Evolutionary conservation across 2,888 invertebrate species (phyloP).

Genomic region (Lagria hirta): DNA sequence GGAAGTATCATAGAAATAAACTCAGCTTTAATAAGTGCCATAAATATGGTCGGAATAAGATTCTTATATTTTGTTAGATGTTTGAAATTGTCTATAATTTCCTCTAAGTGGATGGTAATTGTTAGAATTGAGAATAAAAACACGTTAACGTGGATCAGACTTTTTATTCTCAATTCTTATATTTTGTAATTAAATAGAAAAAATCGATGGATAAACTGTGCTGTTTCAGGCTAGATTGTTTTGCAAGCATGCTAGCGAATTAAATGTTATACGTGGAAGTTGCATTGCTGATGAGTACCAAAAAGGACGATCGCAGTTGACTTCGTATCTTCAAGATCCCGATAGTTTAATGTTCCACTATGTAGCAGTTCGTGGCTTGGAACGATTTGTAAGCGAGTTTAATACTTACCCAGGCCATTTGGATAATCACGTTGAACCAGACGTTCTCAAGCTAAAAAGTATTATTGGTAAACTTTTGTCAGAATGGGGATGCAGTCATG

Average conservation of each 20-base stretch:
- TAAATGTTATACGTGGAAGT: conserved; percentile 77
- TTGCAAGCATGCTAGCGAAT: conserved; percentile 83
- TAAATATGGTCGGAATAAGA: too few species aligned
- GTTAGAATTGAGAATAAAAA: too few species aligned
- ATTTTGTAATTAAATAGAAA: too few species aligned
- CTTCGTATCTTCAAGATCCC: conserved; percentile 67
- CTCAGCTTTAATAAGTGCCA: too few species aligned
- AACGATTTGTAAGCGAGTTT: conserved; percentile 85
- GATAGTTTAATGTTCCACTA: conserved; percentile 88
- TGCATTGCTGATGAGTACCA: conserved; percentile 82
- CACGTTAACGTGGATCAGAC: too few species aligned
- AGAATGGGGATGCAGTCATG: conserved; percentile 81
- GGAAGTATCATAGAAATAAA: too few species aligned
- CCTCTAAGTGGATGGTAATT: too few species aligned
- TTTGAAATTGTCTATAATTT: too few species aligned
- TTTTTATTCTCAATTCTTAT: too few species aligned
- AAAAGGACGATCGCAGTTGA: conserved; percentile 45
- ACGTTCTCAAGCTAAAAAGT: conserved; percentile 83
- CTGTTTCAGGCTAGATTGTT: conserved; percentile 69
- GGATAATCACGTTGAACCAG: conserved; percentile 83
- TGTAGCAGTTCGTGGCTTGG: conserved; percentile 85
- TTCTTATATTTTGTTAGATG: too few species aligned
- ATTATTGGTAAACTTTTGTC: conserved; percentile 68
- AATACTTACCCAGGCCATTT: conserved; percentile 88
- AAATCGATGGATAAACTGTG: neutral